These are phyloP conservation scores for Ramphastos sulfuratus DNA, from an alignment of 2,113 vertebrate species.

Conservation along the genomic window DNA sequence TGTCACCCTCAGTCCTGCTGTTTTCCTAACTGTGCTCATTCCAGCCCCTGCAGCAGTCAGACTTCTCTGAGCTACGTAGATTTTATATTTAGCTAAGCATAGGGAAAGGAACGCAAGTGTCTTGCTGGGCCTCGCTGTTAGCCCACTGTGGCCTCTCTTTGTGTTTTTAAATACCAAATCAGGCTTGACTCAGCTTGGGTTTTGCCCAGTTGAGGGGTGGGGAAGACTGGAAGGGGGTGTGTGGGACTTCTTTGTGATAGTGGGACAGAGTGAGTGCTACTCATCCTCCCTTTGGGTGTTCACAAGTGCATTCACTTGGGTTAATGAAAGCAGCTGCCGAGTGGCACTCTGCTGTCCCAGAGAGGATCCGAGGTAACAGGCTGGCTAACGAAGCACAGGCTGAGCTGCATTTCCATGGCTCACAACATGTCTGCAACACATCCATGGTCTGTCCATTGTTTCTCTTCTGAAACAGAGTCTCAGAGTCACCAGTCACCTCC, in stretches of 20 bases:
- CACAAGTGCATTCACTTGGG: rapidly evolving
- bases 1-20: neutral
- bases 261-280: neutral
- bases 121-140: neutral
- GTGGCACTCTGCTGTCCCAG: neutral
- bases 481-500: neutral
- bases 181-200: neutral
- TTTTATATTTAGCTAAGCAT: neutral
- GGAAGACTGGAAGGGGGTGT: neutral
- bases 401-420: rapidly evolving
- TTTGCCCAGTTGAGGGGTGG: neutral
- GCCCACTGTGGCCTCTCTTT: neutral
- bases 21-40: neutral
- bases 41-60: neutral
- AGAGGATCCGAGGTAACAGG: neutral
- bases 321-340: rapidly evolving
- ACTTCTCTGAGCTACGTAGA: neutral
- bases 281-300: rapidly evolving
- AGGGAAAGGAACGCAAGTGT: neutral
- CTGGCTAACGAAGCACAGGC: neutral
- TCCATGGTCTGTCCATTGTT: neutral
- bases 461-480: neutral
- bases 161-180: neutral
- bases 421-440: rapidly evolving
- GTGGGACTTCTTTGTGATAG: rapidly evolving